Conservation (phyloP, 92 coral and sea anemone genomes). For the Epizoanthus rinbou region DNA sequence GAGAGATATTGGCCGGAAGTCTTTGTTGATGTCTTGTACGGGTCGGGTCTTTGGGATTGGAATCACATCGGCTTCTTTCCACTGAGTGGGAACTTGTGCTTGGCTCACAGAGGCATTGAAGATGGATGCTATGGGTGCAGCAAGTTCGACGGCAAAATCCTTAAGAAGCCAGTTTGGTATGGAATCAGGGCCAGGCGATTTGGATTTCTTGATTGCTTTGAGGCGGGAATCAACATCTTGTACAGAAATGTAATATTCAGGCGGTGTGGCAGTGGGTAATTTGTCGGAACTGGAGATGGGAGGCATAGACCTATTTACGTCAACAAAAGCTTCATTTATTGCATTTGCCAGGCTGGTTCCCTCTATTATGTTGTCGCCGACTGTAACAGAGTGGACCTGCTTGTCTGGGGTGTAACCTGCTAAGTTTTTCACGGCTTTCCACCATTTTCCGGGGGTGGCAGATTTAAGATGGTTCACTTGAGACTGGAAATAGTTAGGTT, state of each 20-base stretch:
- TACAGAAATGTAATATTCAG: slow-evolving; percentile 29
- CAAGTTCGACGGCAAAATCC: neutral
- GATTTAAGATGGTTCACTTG: slow-evolving; percentile 46
- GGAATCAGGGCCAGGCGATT: slow-evolving; percentile 29
- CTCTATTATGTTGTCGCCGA: slow-evolving; percentile 27
- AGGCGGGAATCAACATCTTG: slow-evolving; percentile 34
- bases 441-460: slow-evolving; percentile 41
- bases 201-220: slow-evolving; percentile 8
- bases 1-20: slow-evolving; percentile 12
- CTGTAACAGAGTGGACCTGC: slow-evolving; percentile 34
- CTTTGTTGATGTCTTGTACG: slow-evolving; percentile 29
- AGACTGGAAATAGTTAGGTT: slow-evolving; percentile 31
- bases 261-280: slow-evolving; percentile 10
- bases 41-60: slow-evolving; percentile 29
- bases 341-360: slow-evolving; percentile 35
- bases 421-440: slow-evolving; percentile 42
- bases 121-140: slow-evolving; percentile 33
- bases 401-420: slow-evolving; percentile 45
- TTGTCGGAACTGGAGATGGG: slow-evolving; percentile 29
- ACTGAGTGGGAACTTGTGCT: slow-evolving; percentile 30
- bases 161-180: slow-evolving; percentile 35
- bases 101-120: slow-evolving; percentile 41
- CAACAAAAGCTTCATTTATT: slow-evolving; percentile 44
- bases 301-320: slow-evolving; percentile 34
- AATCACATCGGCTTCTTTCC: slow-evolving; percentile 42